Base-by-base conservation (phyloP, 2,888 invertebrate genomes). In the Thera britannica region DNA sequence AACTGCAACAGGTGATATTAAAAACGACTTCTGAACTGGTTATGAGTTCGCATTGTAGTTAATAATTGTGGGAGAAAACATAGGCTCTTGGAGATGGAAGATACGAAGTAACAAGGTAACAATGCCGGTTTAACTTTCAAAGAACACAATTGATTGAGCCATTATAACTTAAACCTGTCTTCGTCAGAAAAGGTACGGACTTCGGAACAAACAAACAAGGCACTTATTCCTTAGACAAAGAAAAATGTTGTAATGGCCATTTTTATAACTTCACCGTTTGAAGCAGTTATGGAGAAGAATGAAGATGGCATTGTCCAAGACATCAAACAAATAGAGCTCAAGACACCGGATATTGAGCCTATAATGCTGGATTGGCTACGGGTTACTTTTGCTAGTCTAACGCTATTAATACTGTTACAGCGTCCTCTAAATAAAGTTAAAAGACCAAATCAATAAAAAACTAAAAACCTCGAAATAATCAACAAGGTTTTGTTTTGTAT, bases 91-190 rank as follows among this genome's bases (percentile, higher is more conserved):
- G 38, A 65, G 51, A 62, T 65, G 54, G 49, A 35, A 65, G 69
- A 65, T 65, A 62, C 62, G 54, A 48, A 44, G 51, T 65, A 62
- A 59, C 51, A 51, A 65, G 62, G 55, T 65, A 69, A 70, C 65
- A 66, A 66, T 70, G 59, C 66, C 59, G 59, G 69, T 57, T 57
- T 59, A 38, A 56, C 62, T 59, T 69, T 59, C 65, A 65, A 65
- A 69, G 69, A 69, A 69, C 57, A 62, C 65, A 66, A 66, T 66
- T 59, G 57, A 69, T 66, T 65, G 65, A 66, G 56, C 56, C 52
- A 69, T 69, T 66, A 65, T 54, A 59, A 52, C 54, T 62, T 44
- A n/a, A 56, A 66, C 62, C 58, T 56, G 62, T 65, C 44, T 57
- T 41, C 52, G 54, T 65, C 38, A 62, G 58, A 58, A 58, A 46